Base-by-base conservation (phyloP, 2,888 invertebrate species). In the Clepsis dumicolana region DNA sequence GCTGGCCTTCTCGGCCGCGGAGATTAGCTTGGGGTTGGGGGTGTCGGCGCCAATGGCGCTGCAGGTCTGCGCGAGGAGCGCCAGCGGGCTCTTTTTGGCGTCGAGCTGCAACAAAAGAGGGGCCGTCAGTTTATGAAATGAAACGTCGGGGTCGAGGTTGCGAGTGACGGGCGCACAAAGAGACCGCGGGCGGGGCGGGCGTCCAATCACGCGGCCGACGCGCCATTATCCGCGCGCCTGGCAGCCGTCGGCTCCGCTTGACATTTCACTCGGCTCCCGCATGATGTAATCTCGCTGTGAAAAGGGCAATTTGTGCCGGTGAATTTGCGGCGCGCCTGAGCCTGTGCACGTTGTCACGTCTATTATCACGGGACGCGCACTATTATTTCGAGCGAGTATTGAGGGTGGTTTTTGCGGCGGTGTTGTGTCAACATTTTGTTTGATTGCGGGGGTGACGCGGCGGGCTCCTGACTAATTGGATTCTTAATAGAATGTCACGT, bases 31-130 rank as follows among this genome's bases (percentile, higher is more conserved):
- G 64, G 96, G 95, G 85, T 96, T 96, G 62, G 97, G 96, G 27
- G 97, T 94, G 89, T 98, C 98, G 4, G 97, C 96, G 73, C 98
- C 99, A 83, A 99, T 99, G 84, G 98, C 98, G 88, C 98, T 99
- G 94, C 99, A 99, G 64, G 99, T 99, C 90, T 99, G 98, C 63
- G 99, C 99, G 80, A 99, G 94, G 72, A 99, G 94, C 59, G 99
- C 99, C 89, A 99, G 94, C 18, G 99, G 99, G 94, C 98, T 98
- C 94, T 99, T 98, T 95, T 98, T 99, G 75, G 98, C 98, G 94
- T 99, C 99, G 95, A 98, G 95, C 99, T 99, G 96, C 75, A 97
- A 97, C 89, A 93, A 94, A 88, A 50, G 94, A 88, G 83, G 89
- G 73, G 72, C 69, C 54, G 69, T 74, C 71, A 79, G 86, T 91